Evolutionary conservation across 35 echinoderm and acorn worm species (phyloP), one percentile per base, ranked within the genome.

Genomic region (Strongylocentrotus purpuratus): DNA sequence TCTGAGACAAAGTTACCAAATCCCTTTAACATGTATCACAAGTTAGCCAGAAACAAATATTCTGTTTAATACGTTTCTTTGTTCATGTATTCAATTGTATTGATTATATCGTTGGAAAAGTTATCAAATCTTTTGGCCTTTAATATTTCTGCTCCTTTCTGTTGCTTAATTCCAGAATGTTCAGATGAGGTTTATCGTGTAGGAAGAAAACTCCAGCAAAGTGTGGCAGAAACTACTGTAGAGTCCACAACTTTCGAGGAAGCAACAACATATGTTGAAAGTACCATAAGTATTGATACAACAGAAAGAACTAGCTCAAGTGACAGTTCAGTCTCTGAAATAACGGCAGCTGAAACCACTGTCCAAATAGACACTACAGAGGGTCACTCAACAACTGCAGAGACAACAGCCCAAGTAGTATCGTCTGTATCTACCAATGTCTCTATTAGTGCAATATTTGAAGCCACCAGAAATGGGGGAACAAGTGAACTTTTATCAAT

Each of bases 281-380:
- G 18, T 14, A 70, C 61, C 5, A 70, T 28, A 70, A 28, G 22
- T 70, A 70, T 18, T 70, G 61, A 94, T 5, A 94, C 47, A 94
- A 94, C 92, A 55, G 17, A 94, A 50, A 18, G 46, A 94, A 94
- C 47, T 50, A 47, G 46, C 32, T 33, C 45, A 94, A 60, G 33
- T 45, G 14, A 35, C 13, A 48, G 35, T 22, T 55, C 50, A 32
- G 48, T 28, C 6, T 55, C 92, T 50, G 60, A 33, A n/a, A 94
- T 46, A 32, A 60, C 46, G 10, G 32, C 14, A 52, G 46, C 50
- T 50, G 60, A 47, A 45, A 94, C 92, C 25, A 61, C 48, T 50
- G 31, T 45, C 28, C 7, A 78, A 92, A 28, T n/a, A 22, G 61
- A 70, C 18, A 70, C 7, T 70, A 28, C 17, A 70, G 61, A 70